phyloP scores from a whole-genome alignment of 2,797 vertebrate species.

The Malacoraja senta region DNA sequence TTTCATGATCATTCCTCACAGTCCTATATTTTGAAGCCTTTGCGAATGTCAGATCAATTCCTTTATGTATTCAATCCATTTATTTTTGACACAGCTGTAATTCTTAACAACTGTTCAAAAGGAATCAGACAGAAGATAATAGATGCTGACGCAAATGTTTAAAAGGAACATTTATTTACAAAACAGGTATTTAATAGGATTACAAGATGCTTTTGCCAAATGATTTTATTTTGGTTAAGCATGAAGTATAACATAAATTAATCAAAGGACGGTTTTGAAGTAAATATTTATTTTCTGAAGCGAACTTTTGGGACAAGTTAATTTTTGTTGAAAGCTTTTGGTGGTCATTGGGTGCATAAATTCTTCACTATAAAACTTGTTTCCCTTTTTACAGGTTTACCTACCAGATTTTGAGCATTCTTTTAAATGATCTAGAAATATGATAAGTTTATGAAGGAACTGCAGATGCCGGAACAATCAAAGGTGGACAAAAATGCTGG shows the following conservation, averaged over 20 bases:
- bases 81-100: constrained; percentile 41
- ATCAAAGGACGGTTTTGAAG: constrained; percentile 47
- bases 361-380: constrained; percentile 61
- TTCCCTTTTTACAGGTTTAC: constrained; percentile 66
- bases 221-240: constrained; percentile 46
- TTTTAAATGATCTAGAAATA: not conserved
- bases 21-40: constrained; percentile 60
- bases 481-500: too few relatives aligned
- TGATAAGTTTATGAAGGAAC: too few relatives aligned
- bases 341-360: constrained; percentile 54
- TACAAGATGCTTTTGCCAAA: constrained; percentile 48
- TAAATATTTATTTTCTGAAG: constrained; percentile 56
- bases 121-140: not conserved
- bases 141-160: rapidly evolving
- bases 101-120: constrained; percentile 40
- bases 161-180: constrained; percentile 44
- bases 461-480: too few relatives aligned
- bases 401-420: not conserved
- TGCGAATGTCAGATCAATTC: constrained; percentile 65
- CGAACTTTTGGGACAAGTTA: constrained; percentile 60
- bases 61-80: constrained; percentile 66
- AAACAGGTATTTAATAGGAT: constrained; percentile 52
- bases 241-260: constrained; percentile 54
- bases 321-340: constrained; percentile 50
- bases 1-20: constrained; percentile 60